Evolutionary conservation across 2,797 vertebrate species (phyloP), one percentile per base, ranked within the genome.

Genomic region (Galago senegalensis): DNA sequence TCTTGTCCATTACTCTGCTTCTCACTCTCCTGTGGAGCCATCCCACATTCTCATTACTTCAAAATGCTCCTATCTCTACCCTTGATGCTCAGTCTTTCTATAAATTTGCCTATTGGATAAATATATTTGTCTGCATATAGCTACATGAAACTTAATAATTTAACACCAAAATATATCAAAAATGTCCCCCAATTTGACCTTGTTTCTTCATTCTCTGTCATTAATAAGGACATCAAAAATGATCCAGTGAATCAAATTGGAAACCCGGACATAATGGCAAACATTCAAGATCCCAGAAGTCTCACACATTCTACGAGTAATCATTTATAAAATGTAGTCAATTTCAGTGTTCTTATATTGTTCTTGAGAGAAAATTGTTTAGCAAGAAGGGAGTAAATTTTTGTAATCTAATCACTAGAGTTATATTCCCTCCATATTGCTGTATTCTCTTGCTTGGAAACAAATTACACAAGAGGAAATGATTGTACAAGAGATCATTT

Each of bases 361-460:
- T 76, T 76, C 21, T 93, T 29, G 17, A 56, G 17, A 87, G 31
- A 82, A 8, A 83, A 4, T 27, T 61, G 7, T 1, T 29, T 53
- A n/a, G 6, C 1, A 49, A 56, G 63, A 81, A 20, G 4, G 2
- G 79, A 91, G 58, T 31, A 58, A 63, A 5, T 82, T 29, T 79
- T 93, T 53, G 13, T 25, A 53, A 49, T 43, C 17, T 60, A 89
- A 80, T 63, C 9, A 46, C 53, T 1, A 16, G 17, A n/a, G 9
- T 4, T 1, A 29, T 29, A 81, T 20, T 25, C 2, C 8, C 9
- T 58, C 23, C 43, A 13, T 1, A 67, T 5, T 34, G 3, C 1
- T 0, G 14, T 83, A 46, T 86, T 60, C 25, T 84, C 34, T 83
- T 70, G 7, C 9, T 69, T 58, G 83, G 79, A 91, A 92, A 8